phyloP scores from a whole-genome alignment of 1,140 invertebrate genomes.

The Apis mellifera region DNA sequence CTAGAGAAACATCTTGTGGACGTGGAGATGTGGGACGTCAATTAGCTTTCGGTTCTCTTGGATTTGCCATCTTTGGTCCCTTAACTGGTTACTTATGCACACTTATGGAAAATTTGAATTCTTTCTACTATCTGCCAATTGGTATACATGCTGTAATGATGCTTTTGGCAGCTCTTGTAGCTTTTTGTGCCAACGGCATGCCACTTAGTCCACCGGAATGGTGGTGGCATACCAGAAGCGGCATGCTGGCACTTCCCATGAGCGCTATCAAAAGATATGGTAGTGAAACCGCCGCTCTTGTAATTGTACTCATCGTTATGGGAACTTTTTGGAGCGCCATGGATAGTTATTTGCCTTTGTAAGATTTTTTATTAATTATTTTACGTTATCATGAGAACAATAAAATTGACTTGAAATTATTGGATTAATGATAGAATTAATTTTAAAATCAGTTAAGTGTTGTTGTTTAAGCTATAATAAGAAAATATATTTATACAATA shows the following conservation, averaged over 20 bases:
- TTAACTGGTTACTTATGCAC: conserved; percentile 82
- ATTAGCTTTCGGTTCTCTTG: conserved; percentile 88
- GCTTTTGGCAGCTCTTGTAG: conserved; percentile 85
- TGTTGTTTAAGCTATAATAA: not conserved
- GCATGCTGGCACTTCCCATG: conserved; percentile 88
- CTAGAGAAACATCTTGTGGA: conserved; percentile 89
- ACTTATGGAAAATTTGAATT: conserved; percentile 61
- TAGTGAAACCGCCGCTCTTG: conserved; percentile 86
- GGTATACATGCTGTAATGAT: conserved; percentile 84
- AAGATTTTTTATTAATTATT: conserved; percentile 53
- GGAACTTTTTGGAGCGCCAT: conserved; percentile 90
- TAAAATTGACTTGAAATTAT: not conserved
- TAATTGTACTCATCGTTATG: conserved; percentile 86
- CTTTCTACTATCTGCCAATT: conserved; percentile 82
- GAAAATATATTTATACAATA: not conserved
- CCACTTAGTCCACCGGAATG: conserved; percentile 89
- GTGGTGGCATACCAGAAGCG: conserved; percentile 91
- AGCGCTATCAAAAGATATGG: conserved; percentile 87
- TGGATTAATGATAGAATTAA: not conserved
- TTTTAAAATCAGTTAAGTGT: not conserved
- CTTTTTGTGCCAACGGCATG: conserved; percentile 85
- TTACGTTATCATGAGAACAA: not conserved
- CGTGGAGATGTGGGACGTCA: conserved; percentile 91
- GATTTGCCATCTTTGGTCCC: conserved; percentile 87
- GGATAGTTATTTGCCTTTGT: conserved; percentile 89